These are phyloP conservation scores for Sceloporus undulatus DNA, from an alignment of 2,113 vertebrate genomes.

Conservation along the genomic window DNA sequence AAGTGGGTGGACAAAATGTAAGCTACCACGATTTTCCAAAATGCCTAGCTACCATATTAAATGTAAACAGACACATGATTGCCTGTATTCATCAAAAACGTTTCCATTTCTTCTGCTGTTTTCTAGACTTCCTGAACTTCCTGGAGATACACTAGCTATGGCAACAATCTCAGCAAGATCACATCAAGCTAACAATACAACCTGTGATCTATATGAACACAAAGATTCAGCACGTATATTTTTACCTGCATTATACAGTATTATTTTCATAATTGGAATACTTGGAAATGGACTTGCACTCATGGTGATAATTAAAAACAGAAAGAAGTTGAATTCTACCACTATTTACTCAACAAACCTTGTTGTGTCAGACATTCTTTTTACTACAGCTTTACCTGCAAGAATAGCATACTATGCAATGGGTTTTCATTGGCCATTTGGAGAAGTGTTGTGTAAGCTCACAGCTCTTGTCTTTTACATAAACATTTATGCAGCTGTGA, in stretches of 20 bases:
- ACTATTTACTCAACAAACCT: conserved; percentile 95
- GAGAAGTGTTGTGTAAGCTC: conserved; percentile 85
- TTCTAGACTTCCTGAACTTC: conserved; percentile 59
- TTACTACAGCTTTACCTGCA: conserved; percentile 86
- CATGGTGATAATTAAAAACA: conserved; percentile 89
- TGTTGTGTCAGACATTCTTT: conserved; percentile 94
- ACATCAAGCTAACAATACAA: conserved; percentile 45
- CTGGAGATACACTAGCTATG: conserved; percentile 37
- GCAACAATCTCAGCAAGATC: conserved; percentile 61
- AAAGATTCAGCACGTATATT: conserved; percentile 82
- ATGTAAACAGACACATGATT: neutral
- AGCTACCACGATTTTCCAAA: conserved; percentile 41
- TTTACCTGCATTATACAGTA: conserved; percentile 86
- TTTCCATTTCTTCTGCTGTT: conserved; percentile 38
- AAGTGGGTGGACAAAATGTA: neutral
- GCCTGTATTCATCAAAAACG: conserved; percentile 45
- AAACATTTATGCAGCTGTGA: conserved; percentile 95
- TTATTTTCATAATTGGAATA: conserved; percentile 87
- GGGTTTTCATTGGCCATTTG: conserved; percentile 92
- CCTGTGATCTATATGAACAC: conserved; percentile 88
- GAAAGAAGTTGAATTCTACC: conserved; percentile 96
- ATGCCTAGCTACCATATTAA: neutral
- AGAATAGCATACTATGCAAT: conserved; percentile 89
- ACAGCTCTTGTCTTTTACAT: conserved; percentile 90
- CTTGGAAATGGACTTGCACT: conserved; percentile 90